A percentile compares a stretch with the other conserved stretches of the same genome.
Evolutionary conservation across 2,888 invertebrate species (phyloP).

Genomic region (Parnassius mnemosyne): DNA sequence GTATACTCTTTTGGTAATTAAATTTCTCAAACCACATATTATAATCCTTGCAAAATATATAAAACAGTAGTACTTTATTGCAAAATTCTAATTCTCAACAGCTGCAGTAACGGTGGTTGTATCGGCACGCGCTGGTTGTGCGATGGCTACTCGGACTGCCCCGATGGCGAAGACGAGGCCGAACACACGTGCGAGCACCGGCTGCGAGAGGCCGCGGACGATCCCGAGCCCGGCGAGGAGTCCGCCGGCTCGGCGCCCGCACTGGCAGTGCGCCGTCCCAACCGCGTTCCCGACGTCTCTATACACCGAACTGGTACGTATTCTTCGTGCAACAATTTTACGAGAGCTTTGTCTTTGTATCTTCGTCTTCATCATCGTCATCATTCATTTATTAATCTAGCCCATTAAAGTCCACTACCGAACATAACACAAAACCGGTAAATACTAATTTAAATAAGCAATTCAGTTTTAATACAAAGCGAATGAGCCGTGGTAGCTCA

Average conservation of each 20-base stretch:
- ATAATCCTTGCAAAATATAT: too few species aligned
- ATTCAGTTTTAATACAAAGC: too few species aligned
- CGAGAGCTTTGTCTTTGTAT: too few species aligned
- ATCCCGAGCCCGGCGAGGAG: slow-evolving; percentile 56
- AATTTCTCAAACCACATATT: too few species aligned
- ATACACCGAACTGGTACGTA: slow-evolving; percentile 31
- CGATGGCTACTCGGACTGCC: slow-evolving; percentile 73
- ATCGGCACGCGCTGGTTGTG: slow-evolving; percentile 69
- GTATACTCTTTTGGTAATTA: too few species aligned
- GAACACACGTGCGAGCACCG: slow-evolving; percentile 39
- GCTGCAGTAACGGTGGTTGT: slow-evolving; percentile 64
- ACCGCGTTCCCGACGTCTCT: slow-evolving; percentile 37
- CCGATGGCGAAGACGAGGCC: slow-evolving; percentile 63
- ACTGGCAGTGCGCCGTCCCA: slow-evolving; percentile 55
- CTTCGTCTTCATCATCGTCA: too few species aligned
- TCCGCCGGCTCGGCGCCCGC: slow-evolving; percentile 67
- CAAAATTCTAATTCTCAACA: slow-evolving; percentile 29
- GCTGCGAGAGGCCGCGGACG: slow-evolving; percentile 8
- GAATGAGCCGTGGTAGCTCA: too few species aligned
- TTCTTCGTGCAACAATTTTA: background rate
- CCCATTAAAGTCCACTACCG: too few species aligned
- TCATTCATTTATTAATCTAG: too few species aligned
- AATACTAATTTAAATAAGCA: too few species aligned
- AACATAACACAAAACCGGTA: too few species aligned
- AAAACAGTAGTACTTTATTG: too few species aligned